phyloP scores from a whole-genome alignment of 2,888 invertebrate species.

The Furcula furcula region DNA sequence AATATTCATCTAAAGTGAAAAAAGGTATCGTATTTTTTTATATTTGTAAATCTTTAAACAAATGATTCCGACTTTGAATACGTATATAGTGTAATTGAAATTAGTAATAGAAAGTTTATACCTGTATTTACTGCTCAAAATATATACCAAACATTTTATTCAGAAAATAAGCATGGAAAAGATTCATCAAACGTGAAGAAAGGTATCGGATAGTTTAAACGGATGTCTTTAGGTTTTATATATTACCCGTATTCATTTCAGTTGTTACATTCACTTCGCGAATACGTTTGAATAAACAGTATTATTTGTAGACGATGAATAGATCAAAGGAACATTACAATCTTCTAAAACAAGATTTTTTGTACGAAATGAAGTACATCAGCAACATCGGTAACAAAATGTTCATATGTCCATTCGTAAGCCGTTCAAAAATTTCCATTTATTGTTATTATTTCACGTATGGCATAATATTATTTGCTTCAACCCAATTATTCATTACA shows the following conservation, averaged over 20 bases:
- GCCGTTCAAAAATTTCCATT: slow-evolving; percentile 32
- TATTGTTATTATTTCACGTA: slow-evolving; percentile 37
- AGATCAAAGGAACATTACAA: slow-evolving; percentile 25
- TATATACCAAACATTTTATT: too few relatives aligned
- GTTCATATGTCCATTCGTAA: slow-evolving; percentile 55
- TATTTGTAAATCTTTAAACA: too few relatives aligned
- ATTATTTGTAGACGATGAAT: slow-evolving; percentile 6
- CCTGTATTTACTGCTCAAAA: too few relatives aligned
- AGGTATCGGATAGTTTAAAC: background rate
- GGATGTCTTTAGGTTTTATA: background rate
- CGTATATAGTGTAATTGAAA: too few relatives aligned
- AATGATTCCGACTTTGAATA: too few relatives aligned
- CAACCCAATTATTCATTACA: slow-evolving; percentile 45
- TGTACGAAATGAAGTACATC: slow-evolving; percentile 46
- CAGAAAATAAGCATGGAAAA: too few relatives aligned
- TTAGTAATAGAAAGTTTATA: too few relatives aligned
- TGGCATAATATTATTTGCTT: slow-evolving; percentile 40
- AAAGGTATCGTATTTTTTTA: too few relatives aligned
- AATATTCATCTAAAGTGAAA: too few relatives aligned
- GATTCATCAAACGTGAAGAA: too few relatives aligned
- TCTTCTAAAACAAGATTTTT: slow-evolving; percentile 34
- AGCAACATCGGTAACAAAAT: slow-evolving; percentile 42
- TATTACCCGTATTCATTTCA: background rate
- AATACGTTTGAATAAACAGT: background rate
- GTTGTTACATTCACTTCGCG: background rate